Conservation (phyloP, 2,888 invertebrate genomes). For the Ochlodes sylvanus region DNA sequence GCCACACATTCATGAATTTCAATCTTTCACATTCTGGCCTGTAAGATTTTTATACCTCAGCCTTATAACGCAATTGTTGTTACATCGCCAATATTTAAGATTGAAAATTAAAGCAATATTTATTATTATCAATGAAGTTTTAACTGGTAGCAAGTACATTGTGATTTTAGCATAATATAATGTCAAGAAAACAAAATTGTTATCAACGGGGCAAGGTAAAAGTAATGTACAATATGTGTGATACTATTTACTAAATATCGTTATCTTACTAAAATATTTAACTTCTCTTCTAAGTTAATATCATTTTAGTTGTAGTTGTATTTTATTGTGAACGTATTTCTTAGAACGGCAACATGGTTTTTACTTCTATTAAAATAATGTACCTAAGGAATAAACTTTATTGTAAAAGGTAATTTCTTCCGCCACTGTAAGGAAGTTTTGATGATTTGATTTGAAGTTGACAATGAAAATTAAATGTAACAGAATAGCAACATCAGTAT, state of each 20-base stretch:
- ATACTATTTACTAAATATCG: conserved; percentile 38
- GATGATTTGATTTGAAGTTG: not conserved
- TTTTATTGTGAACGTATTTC: conserved; percentile 51
- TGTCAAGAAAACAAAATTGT: not conserved
- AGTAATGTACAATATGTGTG: conserved; percentile 42
- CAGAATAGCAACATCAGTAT: not conserved
- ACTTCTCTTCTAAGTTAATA: conserved; percentile 72
- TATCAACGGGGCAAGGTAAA: conserved; percentile 9
- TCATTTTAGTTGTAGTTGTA: conserved; percentile 63
- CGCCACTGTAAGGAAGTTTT: not conserved
- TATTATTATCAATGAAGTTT: too few species aligned
- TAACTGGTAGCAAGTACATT: too few species aligned
- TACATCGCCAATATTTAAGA: too few species aligned
- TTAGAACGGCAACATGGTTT: conserved; percentile 42
- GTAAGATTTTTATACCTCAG: not conserved
- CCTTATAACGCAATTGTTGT: too few species aligned
- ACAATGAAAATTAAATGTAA: not conserved
- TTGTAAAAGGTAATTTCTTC: not conserved
- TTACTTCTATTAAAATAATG: conserved; percentile 10
- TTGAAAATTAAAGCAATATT: not conserved
- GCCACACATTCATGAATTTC: too few species aligned
- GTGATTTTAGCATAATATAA: too few species aligned
- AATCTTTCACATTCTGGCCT: too few species aligned
- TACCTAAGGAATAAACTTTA: not conserved
- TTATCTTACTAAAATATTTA: conserved; percentile 67